Evolutionary conservation across 2,888 invertebrate genomes (phyloP), one percentile per base, ranked within the genome.

Genomic region (Spodoptera littoralis): DNA sequence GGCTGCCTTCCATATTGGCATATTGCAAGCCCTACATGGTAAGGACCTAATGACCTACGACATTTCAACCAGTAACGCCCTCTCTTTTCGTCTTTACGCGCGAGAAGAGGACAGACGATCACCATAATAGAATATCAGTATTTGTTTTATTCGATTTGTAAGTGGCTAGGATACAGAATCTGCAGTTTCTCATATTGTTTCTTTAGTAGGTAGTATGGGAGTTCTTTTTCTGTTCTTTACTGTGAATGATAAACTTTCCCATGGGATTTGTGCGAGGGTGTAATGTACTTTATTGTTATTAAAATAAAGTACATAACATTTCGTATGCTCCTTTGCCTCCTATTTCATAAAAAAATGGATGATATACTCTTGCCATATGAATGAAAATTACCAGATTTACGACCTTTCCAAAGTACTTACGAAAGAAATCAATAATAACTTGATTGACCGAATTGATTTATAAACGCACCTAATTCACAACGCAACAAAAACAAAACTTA

Each of bases 41-140:
- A 76, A 79, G 92, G 89, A 93, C 94, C 94, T 94, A 93, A 93
- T 94, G 94, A 94, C 94, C 94, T 94, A 90, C 90, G 94, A 94
- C 94, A 92, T 94, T 94, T 94, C 91, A 93, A 92, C 92, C 88
- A 87, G 85, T 90, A 87, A 78, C 84, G 60, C 81, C 61, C 74
- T 92, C 93, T 84, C 81, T 76, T 82, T 91, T 89, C 76, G 71
- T 78, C 77, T 53, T 65, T 57, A 64, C 69, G 77, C 52, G 89
- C 60, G 78, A 69, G 87, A 92, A 80, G 79, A 79, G 83, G 89
- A 91, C 68, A 83, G 80, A 58, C 73, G 84, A 91, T 86, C 82
- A 74, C 92, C 90, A 92, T 93, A 92, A 92, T 91, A 93, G 93
- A 93, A 92, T 91, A 92, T 90, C 87, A 82, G 83, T 89, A 87